A percentile compares a stretch with the other conserved stretches of the same genome.
phyloP scores from a whole-genome alignment of 2,113 vertebrate genomes.

The Ancistrus triradiatus region DNA sequence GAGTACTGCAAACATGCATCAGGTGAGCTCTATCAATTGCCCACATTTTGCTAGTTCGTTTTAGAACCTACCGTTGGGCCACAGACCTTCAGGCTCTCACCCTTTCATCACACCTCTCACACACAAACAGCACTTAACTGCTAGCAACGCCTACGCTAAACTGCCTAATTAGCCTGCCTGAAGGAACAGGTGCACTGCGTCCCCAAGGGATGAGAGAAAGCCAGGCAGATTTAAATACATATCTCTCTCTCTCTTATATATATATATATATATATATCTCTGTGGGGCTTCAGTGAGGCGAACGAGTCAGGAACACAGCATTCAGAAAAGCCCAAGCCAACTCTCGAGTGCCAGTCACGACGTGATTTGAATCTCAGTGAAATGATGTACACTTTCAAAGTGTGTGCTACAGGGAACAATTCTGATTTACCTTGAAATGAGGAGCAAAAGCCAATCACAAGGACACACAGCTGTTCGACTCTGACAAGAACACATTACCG shows the following conservation, averaged over 20 bases:
- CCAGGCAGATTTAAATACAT: not conserved
- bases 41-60: constrained; percentile 14
- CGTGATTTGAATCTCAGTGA: constrained; percentile 31
- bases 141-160: constrained; percentile 12
- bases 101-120: not conserved
- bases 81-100: not conserved
- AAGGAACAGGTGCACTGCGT: constrained; percentile 16
- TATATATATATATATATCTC: too few relatives aligned
- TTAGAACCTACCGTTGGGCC: constrained; percentile 6
- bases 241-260: not conserved
- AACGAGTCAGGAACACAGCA: not conserved
- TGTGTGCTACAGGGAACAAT: constrained; percentile 4
- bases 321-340: constrained; percentile 8
- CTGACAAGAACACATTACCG: not conserved
- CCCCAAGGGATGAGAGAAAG: not conserved
- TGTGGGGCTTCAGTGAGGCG: not conserved
- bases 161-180: constrained; percentile 17
- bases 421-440: constrained; percentile 14
- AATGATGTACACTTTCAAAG: constrained; percentile 14
- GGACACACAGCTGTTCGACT: constrained; percentile 4
- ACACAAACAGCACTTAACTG: constrained; percentile 21
- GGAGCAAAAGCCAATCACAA: constrained; percentile 4
- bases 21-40: constrained; percentile 19
- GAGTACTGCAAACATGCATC: constrained; percentile 4
- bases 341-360: constrained; percentile 21